Evolutionary conservation across 2,113 vertebrate genomes (phyloP).

Genomic region (Campylorhamphus procurvoides): DNA sequence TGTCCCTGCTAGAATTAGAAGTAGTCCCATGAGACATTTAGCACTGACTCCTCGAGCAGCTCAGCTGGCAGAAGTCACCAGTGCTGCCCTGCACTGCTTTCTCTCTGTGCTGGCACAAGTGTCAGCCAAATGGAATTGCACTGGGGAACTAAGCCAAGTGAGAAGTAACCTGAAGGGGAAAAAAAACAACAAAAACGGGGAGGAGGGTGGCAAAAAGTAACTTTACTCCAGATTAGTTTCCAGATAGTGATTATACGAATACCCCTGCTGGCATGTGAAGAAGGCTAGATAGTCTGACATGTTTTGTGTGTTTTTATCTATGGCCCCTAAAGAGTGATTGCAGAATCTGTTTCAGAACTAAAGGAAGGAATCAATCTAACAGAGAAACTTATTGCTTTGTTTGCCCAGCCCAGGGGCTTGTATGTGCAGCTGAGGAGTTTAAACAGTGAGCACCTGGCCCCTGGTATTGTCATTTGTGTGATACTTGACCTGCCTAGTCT

Average conservation of each 20-base stretch:
- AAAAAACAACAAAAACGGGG: fast-evolving
- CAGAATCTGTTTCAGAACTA: neutral
- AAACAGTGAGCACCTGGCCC: neutral
- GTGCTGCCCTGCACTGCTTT: neutral
- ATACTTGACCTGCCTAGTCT: neutral
- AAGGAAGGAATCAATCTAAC: neutral
- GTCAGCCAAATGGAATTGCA: neutral
- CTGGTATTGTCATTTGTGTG: neutral
- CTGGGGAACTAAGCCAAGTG: neutral
- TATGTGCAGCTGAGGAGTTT: neutral
- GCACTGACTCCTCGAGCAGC: neutral
- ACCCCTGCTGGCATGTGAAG: neutral
- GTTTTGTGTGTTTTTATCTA: neutral
- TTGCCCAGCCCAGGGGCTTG: neutral
- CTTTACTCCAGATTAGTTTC: neutral
- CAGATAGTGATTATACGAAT: neutral
- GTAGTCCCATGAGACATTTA: neutral
- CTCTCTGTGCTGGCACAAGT: neutral
- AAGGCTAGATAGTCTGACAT: neutral
- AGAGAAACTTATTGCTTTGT: neutral
- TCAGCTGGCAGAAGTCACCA: neutral
- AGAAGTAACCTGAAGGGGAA: neutral
- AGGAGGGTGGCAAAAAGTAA: fast-evolving
- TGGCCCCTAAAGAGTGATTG: neutral
- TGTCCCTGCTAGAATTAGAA: constrained; percentile 55